Conservation (phyloP, 2,113 vertebrate species). For the Tragelaphus imberbis region DNA sequence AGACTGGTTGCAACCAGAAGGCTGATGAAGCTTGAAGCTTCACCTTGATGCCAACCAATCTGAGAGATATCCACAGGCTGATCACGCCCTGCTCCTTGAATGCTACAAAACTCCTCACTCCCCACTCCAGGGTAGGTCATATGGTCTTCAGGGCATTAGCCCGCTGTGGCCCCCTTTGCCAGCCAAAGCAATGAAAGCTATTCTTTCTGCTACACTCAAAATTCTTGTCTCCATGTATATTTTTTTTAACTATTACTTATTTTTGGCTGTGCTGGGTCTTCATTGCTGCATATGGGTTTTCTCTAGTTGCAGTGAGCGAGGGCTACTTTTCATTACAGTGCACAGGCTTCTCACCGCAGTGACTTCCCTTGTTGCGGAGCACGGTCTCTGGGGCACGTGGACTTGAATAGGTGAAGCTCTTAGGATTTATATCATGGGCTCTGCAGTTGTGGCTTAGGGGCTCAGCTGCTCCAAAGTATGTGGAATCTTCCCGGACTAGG, state of each 20-base stretch:
- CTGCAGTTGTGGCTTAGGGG: not conserved
- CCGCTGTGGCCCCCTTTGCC: not conserved
- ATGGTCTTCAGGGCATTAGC: not conserved
- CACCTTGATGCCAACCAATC: not conserved
- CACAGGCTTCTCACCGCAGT: not conserved
- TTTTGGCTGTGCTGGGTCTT: not conserved
- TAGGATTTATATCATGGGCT: not conserved
- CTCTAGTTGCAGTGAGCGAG: not conserved
- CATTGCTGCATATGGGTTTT: not conserved
- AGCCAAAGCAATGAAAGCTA: not conserved
- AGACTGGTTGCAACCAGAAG: not conserved
- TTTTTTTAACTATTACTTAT: not conserved
- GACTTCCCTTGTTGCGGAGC: not conserved
- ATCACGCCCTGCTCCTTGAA: not conserved
- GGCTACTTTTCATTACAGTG: rapidly evolving
- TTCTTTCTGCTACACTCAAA: not conserved
- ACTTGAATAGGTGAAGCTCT: not conserved
- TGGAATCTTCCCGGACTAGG: not conserved
- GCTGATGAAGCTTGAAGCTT: not conserved
- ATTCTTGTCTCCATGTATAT: not conserved
- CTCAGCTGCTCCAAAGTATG: not conserved
- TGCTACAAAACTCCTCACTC: no score
- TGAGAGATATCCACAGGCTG: not conserved
- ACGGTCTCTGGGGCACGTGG: rapidly evolving
- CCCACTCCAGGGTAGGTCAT: not conserved